These are phyloP conservation scores for Merluccius polli DNA, from an alignment of 2,797 vertebrate species.

Conservation along the genomic window DNA sequence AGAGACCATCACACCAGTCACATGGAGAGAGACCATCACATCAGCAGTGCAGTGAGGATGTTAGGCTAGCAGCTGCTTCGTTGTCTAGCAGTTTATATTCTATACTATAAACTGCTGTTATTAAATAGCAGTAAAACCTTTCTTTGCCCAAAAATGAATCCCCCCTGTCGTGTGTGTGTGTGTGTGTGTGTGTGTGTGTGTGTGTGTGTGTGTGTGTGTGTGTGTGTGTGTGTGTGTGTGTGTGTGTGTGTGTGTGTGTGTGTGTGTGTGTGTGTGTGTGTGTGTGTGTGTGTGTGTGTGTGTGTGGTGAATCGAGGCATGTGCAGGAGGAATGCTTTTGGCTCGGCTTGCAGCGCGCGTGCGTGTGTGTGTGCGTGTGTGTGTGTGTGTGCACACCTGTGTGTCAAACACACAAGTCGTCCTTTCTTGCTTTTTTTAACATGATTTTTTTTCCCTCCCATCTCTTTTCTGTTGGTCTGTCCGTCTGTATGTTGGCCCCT, in stretches of 20 bases:
- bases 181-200: neutral
- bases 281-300: neutral
- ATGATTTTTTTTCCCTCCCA: constrained; percentile 8
- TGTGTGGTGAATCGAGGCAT: neutral
- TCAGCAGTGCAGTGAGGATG: too few species aligned
- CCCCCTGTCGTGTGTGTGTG: neutral
- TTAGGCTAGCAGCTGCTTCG: too few species aligned
- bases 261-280: neutral
- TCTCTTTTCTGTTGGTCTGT: neutral
- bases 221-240: neutral
- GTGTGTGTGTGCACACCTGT: neutral
- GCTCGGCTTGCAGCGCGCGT: constrained; percentile 20
- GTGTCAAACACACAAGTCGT: neutral
- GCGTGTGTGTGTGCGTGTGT: neutral
- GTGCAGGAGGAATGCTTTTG: constrained; percentile 19
- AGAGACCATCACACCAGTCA: too few species aligned
- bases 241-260: neutral
- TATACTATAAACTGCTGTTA: too few species aligned
- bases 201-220: neutral
- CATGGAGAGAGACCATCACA: too few species aligned
- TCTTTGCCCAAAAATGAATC: too few species aligned
- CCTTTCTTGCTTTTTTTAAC: constrained; percentile 5
- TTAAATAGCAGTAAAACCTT: too few species aligned
- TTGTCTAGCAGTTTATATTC: too few species aligned
- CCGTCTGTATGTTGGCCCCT: too few species aligned